Base-by-base conservation (phyloP, 2,888 invertebrate genomes). In the Buathra laborator region DNA sequence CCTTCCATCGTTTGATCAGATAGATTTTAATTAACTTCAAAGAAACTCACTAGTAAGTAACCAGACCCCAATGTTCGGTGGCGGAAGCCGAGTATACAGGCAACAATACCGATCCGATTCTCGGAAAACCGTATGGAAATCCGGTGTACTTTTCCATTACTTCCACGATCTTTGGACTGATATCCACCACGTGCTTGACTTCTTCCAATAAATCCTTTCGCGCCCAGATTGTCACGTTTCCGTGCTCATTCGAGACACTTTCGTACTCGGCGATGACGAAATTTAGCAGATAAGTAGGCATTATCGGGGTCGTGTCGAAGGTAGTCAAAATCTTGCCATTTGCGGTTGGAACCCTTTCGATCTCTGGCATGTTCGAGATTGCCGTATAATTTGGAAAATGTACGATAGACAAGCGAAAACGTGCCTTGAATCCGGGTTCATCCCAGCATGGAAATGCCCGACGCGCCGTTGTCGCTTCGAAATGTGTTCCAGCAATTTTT, bases 41-140 rank as follows among this genome's bases (percentile, higher is more conserved):
- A 43, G 16, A 66, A 19, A 70, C 87, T 88, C 88, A 95, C 96
- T 95, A 95, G 94, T 97, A 97, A 12, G 97, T 97, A 70, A 97
- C 96, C 70, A 98, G 93, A 14, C 98, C 98, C 98, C 98, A 98
- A 92, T 98, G 98, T 93, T 98, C 98, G 97, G 98, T 98, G 0
- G 98, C 98, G 0, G 97, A 97, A 10, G 97, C 97, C 82, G 96
- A 96, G 92, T 98, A 98, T 92, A 98, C 97, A 0, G 98, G 98
- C 86, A 98, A 94, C 0, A 98, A 97, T 43, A 98, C 96, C 97
- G 98, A 97, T 93, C 98, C 98, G 56, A 97, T 96, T 94, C 98
- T 98, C 0, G 97, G 97, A 84, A 98, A 91, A 0, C 97, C 97
- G 91, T 97, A 98, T 53, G 96, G 94, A 53, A 97, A 96, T 89